phyloP scores from a whole-genome alignment of 2,113 vertebrate species.

The Megaceryle maxima region DNA sequence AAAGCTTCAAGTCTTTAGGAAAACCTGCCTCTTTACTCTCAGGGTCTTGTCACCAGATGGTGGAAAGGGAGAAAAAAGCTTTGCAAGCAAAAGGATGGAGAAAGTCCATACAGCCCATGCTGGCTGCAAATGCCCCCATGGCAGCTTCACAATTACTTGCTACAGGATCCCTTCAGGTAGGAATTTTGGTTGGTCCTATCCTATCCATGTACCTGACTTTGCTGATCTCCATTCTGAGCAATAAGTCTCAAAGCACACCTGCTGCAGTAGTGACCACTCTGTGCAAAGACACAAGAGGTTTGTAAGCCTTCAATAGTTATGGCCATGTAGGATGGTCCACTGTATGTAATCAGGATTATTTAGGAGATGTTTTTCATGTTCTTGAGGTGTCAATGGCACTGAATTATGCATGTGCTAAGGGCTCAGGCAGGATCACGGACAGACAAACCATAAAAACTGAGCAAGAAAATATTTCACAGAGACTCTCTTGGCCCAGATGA shows the following conservation, averaged over 20 bases:
- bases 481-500: neutral
- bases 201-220: neutral
- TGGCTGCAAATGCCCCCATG: fast-evolving
- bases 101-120: neutral
- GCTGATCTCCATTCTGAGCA: neutral
- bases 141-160: neutral
- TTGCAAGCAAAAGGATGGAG: neutral
- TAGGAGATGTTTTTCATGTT: neutral
- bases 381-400: neutral
- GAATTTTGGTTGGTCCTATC: neutral
- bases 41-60: neutral
- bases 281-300: neutral
- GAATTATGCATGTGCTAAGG: neutral
- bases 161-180: fast-evolving
- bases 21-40: neutral
- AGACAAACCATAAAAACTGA: neutral
- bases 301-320: neutral
- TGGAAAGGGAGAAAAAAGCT: neutral
- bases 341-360: neutral
- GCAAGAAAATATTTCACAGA: neutral
- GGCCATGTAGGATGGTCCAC: neutral
- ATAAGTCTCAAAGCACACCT: neutral
- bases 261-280: fast-evolving
- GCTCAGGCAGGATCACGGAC: neutral
- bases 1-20: neutral